Evolutionary conservation across 92 coral and sea anemone genomes (phyloP).

Genomic region (Siderastrea radians): DNA sequence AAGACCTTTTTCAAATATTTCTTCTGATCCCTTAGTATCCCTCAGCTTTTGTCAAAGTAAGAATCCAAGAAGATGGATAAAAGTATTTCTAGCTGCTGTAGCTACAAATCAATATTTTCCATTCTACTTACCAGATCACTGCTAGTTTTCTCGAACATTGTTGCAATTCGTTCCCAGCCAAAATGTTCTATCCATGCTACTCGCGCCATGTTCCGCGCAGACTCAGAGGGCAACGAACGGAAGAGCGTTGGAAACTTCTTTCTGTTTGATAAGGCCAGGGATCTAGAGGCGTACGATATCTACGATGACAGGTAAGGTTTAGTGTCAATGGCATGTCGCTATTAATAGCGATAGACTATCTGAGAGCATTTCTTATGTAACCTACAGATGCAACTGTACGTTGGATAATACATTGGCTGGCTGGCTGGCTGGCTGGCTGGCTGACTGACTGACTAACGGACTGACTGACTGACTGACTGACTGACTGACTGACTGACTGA

Average conservation of each 20-base stretch:
- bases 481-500: not conserved
- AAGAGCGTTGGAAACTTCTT: constrained; percentile 88
- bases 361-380: no score
- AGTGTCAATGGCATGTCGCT: no score
- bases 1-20: no score
- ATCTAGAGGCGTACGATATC: constrained; percentile 94
- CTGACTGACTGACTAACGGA: not conserved
- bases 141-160: constrained; percentile 83
- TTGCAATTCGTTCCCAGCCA: constrained; percentile 90
- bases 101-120: no score
- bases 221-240: constrained; percentile 93
- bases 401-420: not conserved
- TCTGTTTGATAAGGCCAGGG: constrained; percentile 85
- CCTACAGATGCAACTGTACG: no score
- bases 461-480: not conserved
- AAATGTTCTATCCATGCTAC: constrained; percentile 85
- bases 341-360: not conserved
- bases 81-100: no score
- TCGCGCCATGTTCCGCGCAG: constrained; percentile 91
- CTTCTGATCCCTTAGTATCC: no score
- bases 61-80: no score
- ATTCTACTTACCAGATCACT: constrained; percentile 77
- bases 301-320: constrained; percentile 7
- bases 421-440: not conserved
- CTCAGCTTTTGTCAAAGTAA: no score